Evolutionary conservation across 2,797 vertebrate genomes (phyloP).

Genomic region (Varecia variegata): DNA sequence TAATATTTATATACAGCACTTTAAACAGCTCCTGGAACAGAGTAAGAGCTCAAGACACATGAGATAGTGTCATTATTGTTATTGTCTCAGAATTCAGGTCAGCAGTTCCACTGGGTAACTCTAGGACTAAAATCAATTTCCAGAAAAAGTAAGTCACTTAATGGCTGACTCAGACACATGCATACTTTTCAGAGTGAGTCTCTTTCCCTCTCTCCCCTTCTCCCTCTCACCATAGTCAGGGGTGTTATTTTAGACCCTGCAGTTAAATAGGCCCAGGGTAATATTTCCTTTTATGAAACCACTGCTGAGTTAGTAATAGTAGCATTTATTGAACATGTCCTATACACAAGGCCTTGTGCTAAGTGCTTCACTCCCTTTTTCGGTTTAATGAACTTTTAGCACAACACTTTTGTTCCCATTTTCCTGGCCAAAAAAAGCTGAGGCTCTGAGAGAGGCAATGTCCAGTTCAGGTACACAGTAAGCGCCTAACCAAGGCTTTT

Average conservation of each 20-base stretch:
- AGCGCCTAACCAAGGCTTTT: not conserved
- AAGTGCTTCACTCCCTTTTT: not conserved
- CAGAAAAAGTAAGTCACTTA: conserved; percentile 54
- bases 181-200: not conserved
- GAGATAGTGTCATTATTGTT: conserved; percentile 32
- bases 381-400: not conserved
- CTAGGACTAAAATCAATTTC: conserved; percentile 48
- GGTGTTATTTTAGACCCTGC: conserved; percentile 17
- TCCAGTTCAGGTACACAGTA: not conserved
- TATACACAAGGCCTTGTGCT: not conserved
- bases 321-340: not conserved
- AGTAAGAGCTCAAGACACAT: conserved; percentile 41
- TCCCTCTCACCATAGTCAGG: not conserved
- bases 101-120: conserved; percentile 25
- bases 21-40: conserved; percentile 49
- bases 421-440: conserved; percentile 2
- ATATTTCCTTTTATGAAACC: conserved; percentile 34
- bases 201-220: not conserved
- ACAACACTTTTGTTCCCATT: not conserved
- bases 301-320: conserved; percentile 6
- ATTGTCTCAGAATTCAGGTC: conserved; percentile 60
- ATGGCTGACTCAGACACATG: not conserved
- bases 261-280: not conserved
- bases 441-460: not conserved
- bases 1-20: conserved; percentile 17